Evolutionary conservation across 30 jellyfish, hydroid and myxozoan genomes (phyloP).

Genomic region (Aurelia sp.): DNA sequence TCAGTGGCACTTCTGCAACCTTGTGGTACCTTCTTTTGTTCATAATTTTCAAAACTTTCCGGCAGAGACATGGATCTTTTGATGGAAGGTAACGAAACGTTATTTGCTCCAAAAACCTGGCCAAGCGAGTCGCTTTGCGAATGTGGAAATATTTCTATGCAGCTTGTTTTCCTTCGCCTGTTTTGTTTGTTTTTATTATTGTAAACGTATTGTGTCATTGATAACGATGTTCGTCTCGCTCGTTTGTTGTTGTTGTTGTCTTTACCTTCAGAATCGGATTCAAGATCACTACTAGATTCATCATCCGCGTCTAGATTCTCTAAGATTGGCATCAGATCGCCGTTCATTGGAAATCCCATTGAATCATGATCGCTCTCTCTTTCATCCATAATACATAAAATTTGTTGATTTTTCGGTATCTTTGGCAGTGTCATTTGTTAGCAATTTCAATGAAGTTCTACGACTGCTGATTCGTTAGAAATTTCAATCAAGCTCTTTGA

Average conservation of each 20-base stretch:
- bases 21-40: conserved; percentile 25
- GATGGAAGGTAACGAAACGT: conserved; percentile 34
- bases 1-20: conserved; percentile 74
- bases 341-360: neutral
- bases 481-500: no score
- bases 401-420: no score
- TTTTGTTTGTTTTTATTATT: conserved; percentile 20
- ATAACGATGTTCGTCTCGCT: conserved; percentile 19
- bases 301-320: conserved; percentile 76
- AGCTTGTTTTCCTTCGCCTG: conserved; percentile 54
- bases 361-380: no score
- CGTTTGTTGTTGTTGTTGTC: neutral
- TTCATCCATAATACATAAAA: no score
- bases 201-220: conserved; percentile 3
- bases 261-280: conserved; percentile 15
- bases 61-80: conserved; percentile 71
- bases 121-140: neutral
- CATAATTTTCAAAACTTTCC: conserved; percentile 53
- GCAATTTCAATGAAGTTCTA: no score
- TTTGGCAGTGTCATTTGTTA: no score
- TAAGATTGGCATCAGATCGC: conserved; percentile 42
- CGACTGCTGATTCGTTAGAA: no score
- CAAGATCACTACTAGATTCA: conserved; percentile 62
- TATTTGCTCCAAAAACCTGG: neutral
- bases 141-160: conserved; percentile 52